Percentiles rank a stretch among this genome's conserved stretches.
Evolutionary conservation across 1,140 invertebrate species (phyloP).

Genomic region (Nomia melanderi): DNA sequence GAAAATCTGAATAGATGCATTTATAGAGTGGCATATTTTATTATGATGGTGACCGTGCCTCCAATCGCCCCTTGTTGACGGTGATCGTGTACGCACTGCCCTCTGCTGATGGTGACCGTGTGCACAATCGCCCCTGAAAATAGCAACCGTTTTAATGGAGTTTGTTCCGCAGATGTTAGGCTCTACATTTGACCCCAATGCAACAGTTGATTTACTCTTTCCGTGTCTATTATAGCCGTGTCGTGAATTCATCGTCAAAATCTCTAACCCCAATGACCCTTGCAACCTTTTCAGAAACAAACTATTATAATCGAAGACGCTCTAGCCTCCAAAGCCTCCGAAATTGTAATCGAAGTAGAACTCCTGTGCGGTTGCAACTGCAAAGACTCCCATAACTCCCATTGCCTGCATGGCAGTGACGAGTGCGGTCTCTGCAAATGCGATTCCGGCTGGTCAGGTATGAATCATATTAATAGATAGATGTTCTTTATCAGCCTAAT

Average conservation of each 20-base stretch:
- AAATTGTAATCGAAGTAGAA: slow-evolving; percentile 63
- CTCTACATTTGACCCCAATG: too few species aligned
- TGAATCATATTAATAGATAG: background rate
- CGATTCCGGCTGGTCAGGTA: slow-evolving; percentile 66
- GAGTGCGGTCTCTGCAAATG: slow-evolving; percentile 70
- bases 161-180: too few species aligned
- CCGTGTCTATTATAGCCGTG: too few species aligned
- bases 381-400: slow-evolving; percentile 36
- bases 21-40: too few species aligned
- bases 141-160: background rate
- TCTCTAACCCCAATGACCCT: too few species aligned
- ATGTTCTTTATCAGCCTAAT: too few species aligned
- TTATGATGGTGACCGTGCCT: too few species aligned
- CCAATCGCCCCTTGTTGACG: background rate
- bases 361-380: slow-evolving; percentile 68
- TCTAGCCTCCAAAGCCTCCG: slow-evolving; percentile 63
- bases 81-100: background rate
- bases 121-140: background rate
- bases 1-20: too few species aligned
- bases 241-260: too few species aligned
- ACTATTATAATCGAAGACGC: slow-evolving; percentile 61
- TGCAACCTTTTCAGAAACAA: slow-evolving; percentile 49
- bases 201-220: too few species aligned
- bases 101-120: too few species aligned
- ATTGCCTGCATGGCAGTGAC: slow-evolving; percentile 61